These are phyloP conservation scores for Xanthia togata DNA, from an alignment of 2,888 invertebrate species.

Conservation along the genomic window DNA sequence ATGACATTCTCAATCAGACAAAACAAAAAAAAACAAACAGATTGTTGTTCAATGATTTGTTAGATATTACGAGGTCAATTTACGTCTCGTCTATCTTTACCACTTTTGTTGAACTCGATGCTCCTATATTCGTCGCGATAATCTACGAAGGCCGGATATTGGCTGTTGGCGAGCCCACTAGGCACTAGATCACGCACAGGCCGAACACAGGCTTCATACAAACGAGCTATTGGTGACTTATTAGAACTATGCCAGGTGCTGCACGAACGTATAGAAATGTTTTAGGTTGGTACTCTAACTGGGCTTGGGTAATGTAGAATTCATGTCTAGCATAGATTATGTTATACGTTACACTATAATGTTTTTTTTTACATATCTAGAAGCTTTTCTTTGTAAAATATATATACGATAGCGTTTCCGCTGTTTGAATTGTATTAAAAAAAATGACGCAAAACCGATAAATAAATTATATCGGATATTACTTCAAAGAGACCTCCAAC, in stretches of 20 bases:
- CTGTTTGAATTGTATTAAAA: not conserved
- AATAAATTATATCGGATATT: conserved; percentile 42
- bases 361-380: not conserved
- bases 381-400: not conserved
- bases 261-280: conserved; percentile 14
- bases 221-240: conserved; percentile 55
- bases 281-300: conserved; percentile 6
- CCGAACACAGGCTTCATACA: conserved; percentile 44
- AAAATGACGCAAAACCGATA: conserved; percentile 14
- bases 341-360: not conserved
- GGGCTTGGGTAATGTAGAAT: conserved; percentile 22
- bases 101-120: too few species aligned
- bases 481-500: conserved; percentile 42
- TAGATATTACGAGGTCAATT: conserved; percentile 34
- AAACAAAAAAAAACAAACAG: conserved; percentile 17
- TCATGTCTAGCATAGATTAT: conserved; percentile 36
- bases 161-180: conserved; percentile 16
- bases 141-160: conserved; percentile 45
- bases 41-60: conserved; percentile 13
- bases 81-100: not conserved
- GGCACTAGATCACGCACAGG: conserved; percentile 45
- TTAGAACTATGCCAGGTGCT: conserved; percentile 38
- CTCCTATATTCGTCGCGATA: conserved; percentile 27
- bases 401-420: not conserved
- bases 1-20: conserved; percentile 37